A percentile compares a stretch with the other conserved stretches of the same genome.
Evolutionary conservation across 1,140 invertebrate species (phyloP).

Genomic region (Sitophilus oryzae): DNA sequence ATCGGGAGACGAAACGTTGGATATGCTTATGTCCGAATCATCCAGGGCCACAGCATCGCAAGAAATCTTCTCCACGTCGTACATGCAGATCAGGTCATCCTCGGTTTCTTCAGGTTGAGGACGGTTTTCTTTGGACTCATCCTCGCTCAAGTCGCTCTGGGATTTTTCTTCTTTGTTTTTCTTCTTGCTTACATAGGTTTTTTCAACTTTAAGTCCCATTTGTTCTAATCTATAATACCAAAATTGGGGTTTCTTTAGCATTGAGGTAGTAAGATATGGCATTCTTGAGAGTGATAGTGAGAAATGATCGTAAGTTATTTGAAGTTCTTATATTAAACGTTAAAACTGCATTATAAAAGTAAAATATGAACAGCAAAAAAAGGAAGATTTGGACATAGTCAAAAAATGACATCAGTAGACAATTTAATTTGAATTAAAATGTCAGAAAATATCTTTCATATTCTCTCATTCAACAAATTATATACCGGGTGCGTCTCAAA

Average conservation of each 20-base stretch:
- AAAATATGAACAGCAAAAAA: too few species aligned
- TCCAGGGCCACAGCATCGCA: constrained; percentile 26
- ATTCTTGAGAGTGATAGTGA: too few species aligned
- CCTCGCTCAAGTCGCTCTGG: constrained; percentile 2
- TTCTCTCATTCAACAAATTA: too few species aligned
- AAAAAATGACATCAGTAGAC: too few species aligned
- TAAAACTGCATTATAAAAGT: too few species aligned
- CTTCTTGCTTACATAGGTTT: constrained; percentile 28
- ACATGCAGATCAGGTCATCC: constrained; percentile 28
- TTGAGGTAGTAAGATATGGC: background rate
- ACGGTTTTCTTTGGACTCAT: constrained; percentile 11
- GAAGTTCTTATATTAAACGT: too few species aligned
- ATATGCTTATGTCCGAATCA: constrained; percentile 24
- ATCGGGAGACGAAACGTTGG: constrained; percentile 20
- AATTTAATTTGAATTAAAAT: too few species aligned
- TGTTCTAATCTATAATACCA: constrained; percentile 25
- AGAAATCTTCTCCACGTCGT: constrained; percentile 31
- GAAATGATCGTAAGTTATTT: too few species aligned
- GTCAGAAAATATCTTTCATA: too few species aligned
- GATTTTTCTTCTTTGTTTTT: constrained; percentile 13
- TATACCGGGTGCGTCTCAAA: too few species aligned
- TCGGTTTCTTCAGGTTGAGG: constrained; percentile 18
- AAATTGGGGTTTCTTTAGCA: background rate
- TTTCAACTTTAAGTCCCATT: constrained; percentile 33
- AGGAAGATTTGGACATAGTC: too few species aligned